phyloP scores from a whole-genome alignment of 2,113 vertebrate species.

The Calcarius ornatus region DNA sequence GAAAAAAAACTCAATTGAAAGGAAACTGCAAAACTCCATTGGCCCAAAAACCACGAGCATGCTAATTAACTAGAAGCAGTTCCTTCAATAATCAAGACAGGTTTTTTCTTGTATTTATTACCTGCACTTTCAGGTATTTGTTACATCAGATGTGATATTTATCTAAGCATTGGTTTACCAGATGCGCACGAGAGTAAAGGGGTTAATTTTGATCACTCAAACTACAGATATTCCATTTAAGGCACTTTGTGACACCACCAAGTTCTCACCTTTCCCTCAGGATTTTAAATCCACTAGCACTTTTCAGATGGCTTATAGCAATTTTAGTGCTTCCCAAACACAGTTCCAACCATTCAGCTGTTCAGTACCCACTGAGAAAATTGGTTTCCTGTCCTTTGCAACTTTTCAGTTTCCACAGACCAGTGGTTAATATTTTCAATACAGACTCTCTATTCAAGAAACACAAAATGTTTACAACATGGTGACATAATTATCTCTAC shows the following conservation, averaged over 20 bases:
- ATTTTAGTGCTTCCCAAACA: neutral
- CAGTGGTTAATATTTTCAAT: neutral
- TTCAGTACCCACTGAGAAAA: neutral
- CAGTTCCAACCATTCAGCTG: neutral
- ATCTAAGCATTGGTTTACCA: neutral
- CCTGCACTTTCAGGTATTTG: constrained; percentile 22
- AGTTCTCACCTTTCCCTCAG: neutral
- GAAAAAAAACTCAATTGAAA: neutral
- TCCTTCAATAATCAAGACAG: neutral
- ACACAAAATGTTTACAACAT: neutral
- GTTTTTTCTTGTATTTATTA: constrained; percentile 51
- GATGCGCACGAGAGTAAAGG: neutral
- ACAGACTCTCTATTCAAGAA: neutral
- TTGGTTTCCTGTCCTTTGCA: neutral
- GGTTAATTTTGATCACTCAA: neutral
- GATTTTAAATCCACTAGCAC: neutral
- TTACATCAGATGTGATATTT: constrained; percentile 7
- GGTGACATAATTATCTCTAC: neutral
- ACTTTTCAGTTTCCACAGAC: neutral
- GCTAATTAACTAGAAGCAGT: neutral
- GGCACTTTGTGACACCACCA: neutral
- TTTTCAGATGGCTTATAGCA: neutral
- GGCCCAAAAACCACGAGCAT: neutral
- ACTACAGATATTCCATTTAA: neutral
- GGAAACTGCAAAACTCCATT: neutral